Evolutionary conservation across 2,113 vertebrate species (phyloP), one percentile per base, ranked within the genome.

Genomic region (Dasyprocta punctata): DNA sequence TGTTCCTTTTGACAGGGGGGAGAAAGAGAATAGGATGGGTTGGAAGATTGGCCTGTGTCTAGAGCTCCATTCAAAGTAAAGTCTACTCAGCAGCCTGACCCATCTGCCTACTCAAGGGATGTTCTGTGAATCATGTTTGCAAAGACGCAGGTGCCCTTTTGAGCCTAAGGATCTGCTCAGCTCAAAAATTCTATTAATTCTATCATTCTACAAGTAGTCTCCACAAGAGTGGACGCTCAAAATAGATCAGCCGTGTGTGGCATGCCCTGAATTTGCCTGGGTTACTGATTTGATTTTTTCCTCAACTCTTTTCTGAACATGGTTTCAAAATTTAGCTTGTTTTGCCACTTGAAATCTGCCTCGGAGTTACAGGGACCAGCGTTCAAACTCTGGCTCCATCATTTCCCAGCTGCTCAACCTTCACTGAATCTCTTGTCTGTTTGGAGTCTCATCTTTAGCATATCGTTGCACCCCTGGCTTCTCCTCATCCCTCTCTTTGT

Each of bases 181-280:
- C 93, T 96, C 30, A 1, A 89, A 88, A 86, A 92, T 96, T 94
- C 97, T 94, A 93, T 98, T 93, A 97, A 97, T 95, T 97, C 33
- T 82, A 7, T 78, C 90, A 89, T 90, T 96, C 89, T 75, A 95
- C 96, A 97, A 98, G 97, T 97, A 97, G 97, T 75, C 95, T 95
- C 97, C 90, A 86, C 58, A 89, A 82, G 93, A 89, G 90, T 95
- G 71, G 93, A 61, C 47, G 88, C 94, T 83, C 85, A 94, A 97
- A 97, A 98, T 95, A 97, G 96, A 97, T 41, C 65, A 85, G 93
- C 54, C 13, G 6, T 44, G 6, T 44, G 30, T 90, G 94, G 86
- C 77, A 11, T 93, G 93, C 84, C 80, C 83, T 96, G 95, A 84
- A 84, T 96, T 78, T 92, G 90, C 95, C 84, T 92, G 87, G 81